Base-by-base conservation (phyloP, 1,140 invertebrate species). In the Geopemphigus sp. region DNA sequence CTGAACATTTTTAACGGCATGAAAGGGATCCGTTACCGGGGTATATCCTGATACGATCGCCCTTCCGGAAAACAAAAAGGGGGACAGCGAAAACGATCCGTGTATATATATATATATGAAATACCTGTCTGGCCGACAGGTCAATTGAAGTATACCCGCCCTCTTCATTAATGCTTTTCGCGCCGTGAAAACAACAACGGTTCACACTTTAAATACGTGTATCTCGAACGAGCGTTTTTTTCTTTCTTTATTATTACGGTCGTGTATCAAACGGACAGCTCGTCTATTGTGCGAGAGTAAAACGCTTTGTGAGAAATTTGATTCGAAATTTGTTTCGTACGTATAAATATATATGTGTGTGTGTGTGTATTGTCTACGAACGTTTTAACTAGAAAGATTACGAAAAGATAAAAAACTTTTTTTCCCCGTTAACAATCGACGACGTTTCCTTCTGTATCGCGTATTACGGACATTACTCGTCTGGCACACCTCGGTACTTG, bases 61-160 rank as follows among this genome's bases (percentile, higher is more conserved):
- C 74, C 39, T 59, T 78, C 56, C 22, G 57, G 39, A 78, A 78
- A 61, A 78, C 74, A 47, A 78, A 61, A 57, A 78, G 45, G 57
- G 73, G 74, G 57, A 29, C 14, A 24, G 12, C 32, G 12, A 59
- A 14, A 59, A 57, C 26, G n/a, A 56, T 56, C 17, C 22, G 26
- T 50, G 15, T n/a, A 64, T 59, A 26, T 26, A 26, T 59, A 32
- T 39, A 64, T 12, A 15, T 24, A 72, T n/a, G 11, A 29, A 14
- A 59, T 78, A 78, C 39, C 56, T 45, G 56, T 78, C 22, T 29
- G 17, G 12, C 8, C 14, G 74, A 63, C 74, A 47, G 39, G 56
- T 78, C 57, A 63, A 61, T 76, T 78, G 57, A 50, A 78, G 74
- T 78, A n/a, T n/a, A 29, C 47, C 47, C 26, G 17, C 17, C 24